phyloP scores from a whole-genome alignment of 1,140 invertebrate genomes.

The Diachasma alloeum region DNA sequence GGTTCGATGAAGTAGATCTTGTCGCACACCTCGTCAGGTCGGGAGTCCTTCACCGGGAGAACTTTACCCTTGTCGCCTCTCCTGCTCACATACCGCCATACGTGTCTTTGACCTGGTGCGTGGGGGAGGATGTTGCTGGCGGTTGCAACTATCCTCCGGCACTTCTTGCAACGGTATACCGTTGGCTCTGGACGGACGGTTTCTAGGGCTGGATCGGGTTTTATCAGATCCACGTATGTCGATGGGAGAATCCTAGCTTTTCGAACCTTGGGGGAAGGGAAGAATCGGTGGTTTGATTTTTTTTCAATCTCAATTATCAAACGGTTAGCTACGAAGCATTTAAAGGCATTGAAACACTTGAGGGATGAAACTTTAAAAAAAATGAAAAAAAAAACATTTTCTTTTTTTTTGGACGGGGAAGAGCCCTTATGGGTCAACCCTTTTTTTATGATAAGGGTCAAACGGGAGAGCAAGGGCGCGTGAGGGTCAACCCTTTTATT shows the following conservation, averaged over 20 bases:
- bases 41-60: conserved; percentile 37
- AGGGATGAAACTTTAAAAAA: too few relatives aligned
- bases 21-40: conserved; percentile 66
- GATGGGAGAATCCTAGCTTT: conserved; percentile 85
- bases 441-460: too few relatives aligned
- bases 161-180: conserved; percentile 82
- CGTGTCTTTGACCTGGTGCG: conserved; percentile 64
- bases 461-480: too few relatives aligned
- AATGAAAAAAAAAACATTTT: too few relatives aligned
- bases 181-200: conserved; percentile 80
- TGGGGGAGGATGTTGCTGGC: conserved; percentile 81
- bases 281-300: too few relatives aligned
- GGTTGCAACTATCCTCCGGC: conserved; percentile 79
- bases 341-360: too few relatives aligned
- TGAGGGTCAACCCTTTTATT: too few relatives aligned
- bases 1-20: conserved; percentile 84
- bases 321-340: too few relatives aligned
- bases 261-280: conserved; percentile 68
- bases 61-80: conserved; percentile 42
- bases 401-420: too few relatives aligned
- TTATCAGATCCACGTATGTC: conserved; percentile 77
- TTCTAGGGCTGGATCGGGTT: conserved; percentile 80
- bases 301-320: too few relatives aligned
- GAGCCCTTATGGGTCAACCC: too few relatives aligned
- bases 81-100: conserved; percentile 61